These are phyloP conservation scores for Montipora efflorescens DNA, from an alignment of 64 coral and sea anemone genomes.

Conservation along the genomic window DNA sequence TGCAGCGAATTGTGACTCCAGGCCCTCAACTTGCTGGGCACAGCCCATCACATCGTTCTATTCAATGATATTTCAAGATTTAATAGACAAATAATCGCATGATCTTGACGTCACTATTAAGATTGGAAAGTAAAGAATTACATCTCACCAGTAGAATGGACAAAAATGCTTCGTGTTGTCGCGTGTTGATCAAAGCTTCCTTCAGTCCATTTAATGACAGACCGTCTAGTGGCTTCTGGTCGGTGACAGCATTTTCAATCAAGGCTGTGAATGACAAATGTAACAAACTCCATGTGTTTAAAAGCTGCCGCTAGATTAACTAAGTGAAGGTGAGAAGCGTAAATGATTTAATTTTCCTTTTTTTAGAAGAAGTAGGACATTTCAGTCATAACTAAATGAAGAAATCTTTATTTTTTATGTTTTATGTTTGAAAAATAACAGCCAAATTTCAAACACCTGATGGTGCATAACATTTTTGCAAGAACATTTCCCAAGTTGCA, in stretches of 20 bases:
- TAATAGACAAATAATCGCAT: not conserved
- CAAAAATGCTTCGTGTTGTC: constrained; percentile 97
- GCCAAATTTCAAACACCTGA: no score
- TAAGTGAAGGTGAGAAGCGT: no score
- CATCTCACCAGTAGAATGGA: constrained; percentile 89
- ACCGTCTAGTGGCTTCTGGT: constrained; percentile 61
- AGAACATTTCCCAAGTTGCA: no score
- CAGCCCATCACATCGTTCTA: constrained; percentile 98
- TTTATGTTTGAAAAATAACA: no score
- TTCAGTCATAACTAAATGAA: no score
- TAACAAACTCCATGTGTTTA: not conserved
- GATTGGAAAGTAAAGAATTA: not conserved
- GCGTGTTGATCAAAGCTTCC: constrained; percentile 93
- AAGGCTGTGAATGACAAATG: constrained; percentile 68
- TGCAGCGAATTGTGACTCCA: constrained; percentile 90
- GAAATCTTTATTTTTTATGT: no score
- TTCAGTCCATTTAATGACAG: constrained; percentile 60
- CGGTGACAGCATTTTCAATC: constrained; percentile 50
- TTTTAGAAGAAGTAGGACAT: not conserved
- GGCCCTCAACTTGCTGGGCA: constrained; percentile 86
- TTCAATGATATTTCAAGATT: not conserved
- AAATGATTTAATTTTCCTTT: not conserved
- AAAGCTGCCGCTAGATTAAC: not conserved
- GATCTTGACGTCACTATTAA: not conserved
- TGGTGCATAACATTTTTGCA: no score